Percentiles rank a stretch among this genome's conserved stretches.
These are phyloP conservation scores for Glaucomys volans DNA, from an alignment of 2,113 vertebrate species.

Conservation along the genomic window DNA sequence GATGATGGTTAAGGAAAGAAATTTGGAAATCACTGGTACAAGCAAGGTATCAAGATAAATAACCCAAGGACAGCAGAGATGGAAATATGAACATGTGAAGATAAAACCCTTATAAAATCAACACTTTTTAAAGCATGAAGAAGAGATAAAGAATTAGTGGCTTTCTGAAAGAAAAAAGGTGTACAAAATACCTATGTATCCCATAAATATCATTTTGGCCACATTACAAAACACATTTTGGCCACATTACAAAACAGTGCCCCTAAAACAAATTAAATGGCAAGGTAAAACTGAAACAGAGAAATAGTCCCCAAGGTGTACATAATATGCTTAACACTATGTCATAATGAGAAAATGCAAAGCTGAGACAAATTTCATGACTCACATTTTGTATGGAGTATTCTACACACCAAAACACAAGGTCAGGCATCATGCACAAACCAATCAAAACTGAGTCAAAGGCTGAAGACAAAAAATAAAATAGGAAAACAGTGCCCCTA, in stretches of 20 bases:
- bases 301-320: background rate
- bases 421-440: background rate
- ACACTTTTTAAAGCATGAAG: background rate
- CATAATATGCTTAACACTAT: background rate
- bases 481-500: background rate
- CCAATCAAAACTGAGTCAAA: background rate
- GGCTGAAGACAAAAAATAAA: background rate
- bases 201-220: slow-evolving; percentile 13
- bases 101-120: background rate
- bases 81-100: background rate
- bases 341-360: background rate
- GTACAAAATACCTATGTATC: background rate
- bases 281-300: background rate
- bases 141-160: background rate
- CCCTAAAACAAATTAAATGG: no score
- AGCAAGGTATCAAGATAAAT: slow-evolving; percentile 1
- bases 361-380: background rate
- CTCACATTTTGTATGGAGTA: background rate
- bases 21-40: slow-evolving; percentile 7
- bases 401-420: background rate
- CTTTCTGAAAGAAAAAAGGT: slow-evolving; percentile 49
- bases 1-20: background rate
- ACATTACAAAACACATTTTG: slow-evolving; percentile 52
- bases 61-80: background rate
- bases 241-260: slow-evolving; percentile 52